Evolutionary conservation across 1,140 invertebrate genomes (phyloP), one percentile per base, ranked within the genome.

Genomic region (Megalonaias nervosa): DNA sequence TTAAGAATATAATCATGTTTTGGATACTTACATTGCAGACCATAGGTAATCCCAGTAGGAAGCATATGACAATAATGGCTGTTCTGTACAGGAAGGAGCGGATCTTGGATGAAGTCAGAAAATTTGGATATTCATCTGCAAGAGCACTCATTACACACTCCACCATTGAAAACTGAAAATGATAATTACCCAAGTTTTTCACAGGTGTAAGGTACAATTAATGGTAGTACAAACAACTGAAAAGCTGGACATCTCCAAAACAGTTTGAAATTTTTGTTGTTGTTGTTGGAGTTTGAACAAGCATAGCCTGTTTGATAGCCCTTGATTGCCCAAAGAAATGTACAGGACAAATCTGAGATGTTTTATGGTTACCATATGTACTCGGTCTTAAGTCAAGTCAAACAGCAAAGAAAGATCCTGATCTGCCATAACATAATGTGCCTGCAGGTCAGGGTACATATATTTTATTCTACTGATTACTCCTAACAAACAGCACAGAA

Each of bases 11-110:
- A 16, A 13, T n/a, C 61, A 15, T 17, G 15, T 31, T 38, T 48
- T 21, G 56, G 17, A 62, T 66, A 79, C 82, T 92, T 88, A 94
- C 94, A 77, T 93, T 91, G 62, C 93, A 94, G n/a, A 94, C 93
- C 94, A 95, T 94, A 0, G 94, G 93, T 59, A 95, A 89, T 65
- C 94, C 94, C 12, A 95, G 85, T 4, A 93, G 76, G 81, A 94
- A 94, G 2, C 93, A 94, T 38, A 93, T 91, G 1, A 83, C 83
- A 17, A 82, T 76, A 58, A 87, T 78, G 12, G 75, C 26, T 23
- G 84, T 74, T 55, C 89, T 81, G 79, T 89, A 89, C 11, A 80
- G 76, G 23, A 87, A 84, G 59, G 82, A 79, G 56, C 80, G 59
- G 23, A 68, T 60, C 16, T 81, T 80, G 55, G 74, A 69, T 17